These are phyloP conservation scores for Gryon sp. DNA, from an alignment of 1,140 invertebrate genomes.

Conservation along the genomic window DNA sequence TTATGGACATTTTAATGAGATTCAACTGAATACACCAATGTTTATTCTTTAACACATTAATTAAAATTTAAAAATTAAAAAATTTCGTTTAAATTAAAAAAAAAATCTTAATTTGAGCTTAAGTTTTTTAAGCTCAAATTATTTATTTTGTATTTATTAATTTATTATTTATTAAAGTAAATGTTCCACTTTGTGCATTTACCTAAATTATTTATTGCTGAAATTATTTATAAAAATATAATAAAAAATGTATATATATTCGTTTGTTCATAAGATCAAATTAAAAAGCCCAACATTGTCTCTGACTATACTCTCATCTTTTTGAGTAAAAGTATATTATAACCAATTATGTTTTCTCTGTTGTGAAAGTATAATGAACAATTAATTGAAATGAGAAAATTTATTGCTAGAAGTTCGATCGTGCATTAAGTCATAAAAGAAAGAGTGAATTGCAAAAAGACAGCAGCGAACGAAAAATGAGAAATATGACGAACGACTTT, in stretches of 20 bases:
- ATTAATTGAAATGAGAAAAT: slow-evolving; percentile 57
- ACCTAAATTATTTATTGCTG: too few relatives aligned
- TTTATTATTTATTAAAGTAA: too few relatives aligned
- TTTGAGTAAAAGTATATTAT: slow-evolving; percentile 29
- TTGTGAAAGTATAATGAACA: slow-evolving; percentile 50
- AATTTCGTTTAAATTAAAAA: too few relatives aligned
- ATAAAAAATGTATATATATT: too few relatives aligned
- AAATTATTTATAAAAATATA: too few relatives aligned
- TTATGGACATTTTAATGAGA: too few relatives aligned
- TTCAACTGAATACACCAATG: too few relatives aligned
- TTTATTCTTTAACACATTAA: too few relatives aligned
- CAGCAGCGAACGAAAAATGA: slow-evolving; percentile 9
- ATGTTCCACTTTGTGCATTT: too few relatives aligned
- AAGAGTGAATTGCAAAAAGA: slow-evolving; percentile 2
- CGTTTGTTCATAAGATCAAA: background rate
- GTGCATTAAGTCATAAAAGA: slow-evolving; percentile 42
- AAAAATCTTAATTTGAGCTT: too few relatives aligned
- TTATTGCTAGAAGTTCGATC: slow-evolving; percentile 31
- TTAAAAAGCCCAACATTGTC: background rate
- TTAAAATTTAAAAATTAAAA: too few relatives aligned
- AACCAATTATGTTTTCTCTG: slow-evolving; percentile 38
- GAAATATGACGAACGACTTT: slow-evolving; percentile 21
- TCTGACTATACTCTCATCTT: slow-evolving; percentile 20
- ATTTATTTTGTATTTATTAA: background rate
- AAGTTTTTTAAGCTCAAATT: background rate